phyloP scores from a whole-genome alignment of 2,888 invertebrate genomes.

The Panopea generosa region DNA sequence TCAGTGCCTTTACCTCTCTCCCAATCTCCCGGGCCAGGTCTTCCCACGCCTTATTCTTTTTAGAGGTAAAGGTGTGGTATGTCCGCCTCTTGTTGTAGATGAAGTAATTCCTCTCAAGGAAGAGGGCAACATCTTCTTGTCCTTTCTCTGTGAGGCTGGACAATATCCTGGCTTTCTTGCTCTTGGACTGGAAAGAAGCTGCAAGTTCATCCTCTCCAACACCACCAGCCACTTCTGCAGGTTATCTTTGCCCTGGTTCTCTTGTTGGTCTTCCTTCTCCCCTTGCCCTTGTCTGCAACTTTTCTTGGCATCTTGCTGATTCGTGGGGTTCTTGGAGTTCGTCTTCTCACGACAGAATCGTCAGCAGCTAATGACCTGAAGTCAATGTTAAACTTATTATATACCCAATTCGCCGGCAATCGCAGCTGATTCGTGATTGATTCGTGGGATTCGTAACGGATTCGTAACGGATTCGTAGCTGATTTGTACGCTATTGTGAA shows the following conservation, averaged over 20 bases:
- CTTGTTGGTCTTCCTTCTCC: not conserved
- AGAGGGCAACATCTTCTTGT: conserved; percentile 50
- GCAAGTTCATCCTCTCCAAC: conserved; percentile 32
- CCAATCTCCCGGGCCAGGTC: conserved; percentile 30
- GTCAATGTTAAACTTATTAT: conserved; percentile 18
- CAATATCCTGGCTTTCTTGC: conserved; percentile 45
- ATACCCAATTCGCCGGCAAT: conserved; percentile 16
- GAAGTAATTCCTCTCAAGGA: conserved; percentile 46
- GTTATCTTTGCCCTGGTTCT: not conserved
- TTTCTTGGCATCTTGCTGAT: conserved; percentile 36
- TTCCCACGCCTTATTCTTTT: conserved; percentile 39
- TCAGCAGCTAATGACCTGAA: conserved; percentile 31
- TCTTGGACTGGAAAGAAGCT: conserved; percentile 42
- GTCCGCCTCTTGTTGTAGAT: conserved; percentile 49
- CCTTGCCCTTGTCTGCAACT: conserved; percentile 7
- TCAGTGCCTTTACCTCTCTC: conserved; percentile 73
- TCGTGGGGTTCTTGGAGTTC: conserved; percentile 21
- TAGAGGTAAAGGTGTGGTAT: conserved; percentile 33
- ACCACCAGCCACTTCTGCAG: conserved; percentile 31
- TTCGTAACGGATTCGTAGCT: conserved; percentile 22
- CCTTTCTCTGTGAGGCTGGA: conserved; percentile 46
- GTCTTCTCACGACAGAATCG: no score
- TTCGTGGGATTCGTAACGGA: conserved; percentile 22
- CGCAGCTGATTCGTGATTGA: conserved; percentile 28
- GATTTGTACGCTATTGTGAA: conserved; percentile 30